Evolutionary conservation across 1,140 invertebrate species (phyloP).

Genomic region (Anagrus nilaparvatae): DNA sequence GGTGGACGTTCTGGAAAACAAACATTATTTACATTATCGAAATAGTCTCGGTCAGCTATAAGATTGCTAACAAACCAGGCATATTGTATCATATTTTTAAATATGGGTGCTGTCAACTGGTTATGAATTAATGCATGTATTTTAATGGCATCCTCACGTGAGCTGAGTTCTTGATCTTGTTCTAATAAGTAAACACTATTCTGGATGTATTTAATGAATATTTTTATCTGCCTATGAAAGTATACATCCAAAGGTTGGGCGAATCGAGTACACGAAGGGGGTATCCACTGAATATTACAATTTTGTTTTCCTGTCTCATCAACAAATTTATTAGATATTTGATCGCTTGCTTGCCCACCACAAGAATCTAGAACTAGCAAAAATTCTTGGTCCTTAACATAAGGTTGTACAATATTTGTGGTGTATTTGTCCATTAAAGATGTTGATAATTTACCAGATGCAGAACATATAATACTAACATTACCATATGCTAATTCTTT

Average conservation of each 20-base stretch:
- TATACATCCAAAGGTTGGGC: conserved; percentile 12
- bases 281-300: not conserved
- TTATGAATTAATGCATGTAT: conserved; percentile 13
- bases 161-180: conserved; percentile 2
- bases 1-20: conserved; percentile 1
- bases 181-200: conserved; percentile 3
- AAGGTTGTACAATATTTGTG: not conserved
- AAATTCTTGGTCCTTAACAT: conserved; percentile 6
- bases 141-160: conserved; percentile 13
- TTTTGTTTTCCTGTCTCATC: not conserved
- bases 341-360: conserved; percentile 11
- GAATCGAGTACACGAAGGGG: conserved; percentile 4
- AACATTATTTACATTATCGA: conserved; percentile 10
- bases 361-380: conserved; percentile 14
- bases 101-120: conserved; percentile 5
- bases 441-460: conserved; percentile 16
- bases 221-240: conserved; percentile 8
- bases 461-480: conserved; percentile 9
- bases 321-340: no score
- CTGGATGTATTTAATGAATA: conserved; percentile 10
- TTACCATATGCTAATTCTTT: conserved; percentile 10
- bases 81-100: conserved; percentile 12
- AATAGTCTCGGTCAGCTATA: not conserved
- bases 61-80: conserved; percentile 15
- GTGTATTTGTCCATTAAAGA: not conserved